phyloP scores from a whole-genome alignment of 2,113 vertebrate genomes.

The Pungitius pungitius region DNA sequence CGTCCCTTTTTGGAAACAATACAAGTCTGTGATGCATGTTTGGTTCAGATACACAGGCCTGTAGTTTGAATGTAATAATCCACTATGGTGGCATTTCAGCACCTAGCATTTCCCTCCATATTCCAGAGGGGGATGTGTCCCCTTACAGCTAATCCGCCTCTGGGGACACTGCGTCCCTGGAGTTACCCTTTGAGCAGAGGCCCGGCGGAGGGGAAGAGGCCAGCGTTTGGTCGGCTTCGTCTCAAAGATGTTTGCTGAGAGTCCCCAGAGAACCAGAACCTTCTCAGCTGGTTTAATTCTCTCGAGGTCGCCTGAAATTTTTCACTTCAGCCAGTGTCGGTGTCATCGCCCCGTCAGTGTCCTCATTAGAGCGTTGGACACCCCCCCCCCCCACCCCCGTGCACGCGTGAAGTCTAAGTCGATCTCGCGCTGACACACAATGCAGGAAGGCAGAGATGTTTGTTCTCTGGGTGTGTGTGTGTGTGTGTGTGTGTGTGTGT shows the following conservation, averaged over 20 bases:
- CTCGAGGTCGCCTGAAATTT: background rate
- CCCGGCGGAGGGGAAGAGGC: slow-evolving; percentile 2
- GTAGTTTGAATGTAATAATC: background rate
- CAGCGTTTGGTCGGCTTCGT: slow-evolving; percentile 12
- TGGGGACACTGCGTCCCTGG: background rate
- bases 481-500: slow-evolving; percentile 24
- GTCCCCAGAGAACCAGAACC: background rate
- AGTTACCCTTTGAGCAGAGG: background rate
- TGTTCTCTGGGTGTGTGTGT: no score
- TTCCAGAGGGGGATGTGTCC: background rate
- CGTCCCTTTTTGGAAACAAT: background rate
- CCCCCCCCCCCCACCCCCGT: no score
- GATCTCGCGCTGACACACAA: slow-evolving; percentile 22
- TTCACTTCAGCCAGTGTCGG: background rate
- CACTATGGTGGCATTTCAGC: background rate
- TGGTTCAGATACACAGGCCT: background rate
- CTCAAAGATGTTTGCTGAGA: slow-evolving; percentile 24
- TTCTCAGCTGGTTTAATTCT: background rate
- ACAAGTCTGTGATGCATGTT: background rate
- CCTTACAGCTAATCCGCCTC: background rate
- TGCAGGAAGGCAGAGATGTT: slow-evolving; percentile 16
- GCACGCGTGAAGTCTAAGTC: background rate
- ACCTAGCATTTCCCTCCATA: background rate
- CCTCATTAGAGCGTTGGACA: background rate
- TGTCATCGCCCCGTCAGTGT: background rate